These are phyloP conservation scores for Paramormyrops hopkinsi DNA, from an alignment of 2,797 vertebrate genomes.

Conservation along the genomic window DNA sequence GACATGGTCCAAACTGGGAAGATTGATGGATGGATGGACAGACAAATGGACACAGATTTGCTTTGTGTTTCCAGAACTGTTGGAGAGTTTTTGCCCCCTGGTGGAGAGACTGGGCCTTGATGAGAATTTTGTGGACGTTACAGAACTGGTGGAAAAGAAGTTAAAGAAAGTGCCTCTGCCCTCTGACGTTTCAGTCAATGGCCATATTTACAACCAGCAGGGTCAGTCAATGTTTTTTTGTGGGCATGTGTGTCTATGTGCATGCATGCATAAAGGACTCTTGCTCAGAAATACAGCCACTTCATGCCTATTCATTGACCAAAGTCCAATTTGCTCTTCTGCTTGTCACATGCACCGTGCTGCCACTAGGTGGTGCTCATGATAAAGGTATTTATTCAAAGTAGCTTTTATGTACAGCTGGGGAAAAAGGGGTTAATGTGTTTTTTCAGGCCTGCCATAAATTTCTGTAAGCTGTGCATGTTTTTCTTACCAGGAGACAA, in stretches of 20 bases:
- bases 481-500: background rate
- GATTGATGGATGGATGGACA: background rate
- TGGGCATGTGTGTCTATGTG: slow-evolving; percentile 9
- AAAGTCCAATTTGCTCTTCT: background rate
- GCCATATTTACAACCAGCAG: slow-evolving; percentile 68
- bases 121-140: slow-evolving; percentile 86
- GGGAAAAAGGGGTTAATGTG: background rate
- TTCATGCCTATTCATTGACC: background rate
- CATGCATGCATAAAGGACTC: slow-evolving; percentile 34
- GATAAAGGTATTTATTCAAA: background rate
- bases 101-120: slow-evolving; percentile 88
- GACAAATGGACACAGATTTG: background rate
- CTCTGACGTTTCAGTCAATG: slow-evolving; percentile 50
- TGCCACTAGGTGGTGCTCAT: background rate
- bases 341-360: background rate
- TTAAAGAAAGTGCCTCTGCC: slow-evolving; percentile 40
- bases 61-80: slow-evolving; percentile 60
- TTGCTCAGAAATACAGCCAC: background rate
- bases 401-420: background rate
- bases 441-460: background rate
- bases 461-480: background rate
- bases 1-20: background rate
- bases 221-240: slow-evolving; percentile 49
- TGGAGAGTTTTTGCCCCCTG: slow-evolving; percentile 72
- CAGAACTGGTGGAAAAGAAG: slow-evolving; percentile 68